Evolutionary conservation across 2,113 vertebrate species (phyloP).

Genomic region (Peromyscus maniculatus): DNA sequence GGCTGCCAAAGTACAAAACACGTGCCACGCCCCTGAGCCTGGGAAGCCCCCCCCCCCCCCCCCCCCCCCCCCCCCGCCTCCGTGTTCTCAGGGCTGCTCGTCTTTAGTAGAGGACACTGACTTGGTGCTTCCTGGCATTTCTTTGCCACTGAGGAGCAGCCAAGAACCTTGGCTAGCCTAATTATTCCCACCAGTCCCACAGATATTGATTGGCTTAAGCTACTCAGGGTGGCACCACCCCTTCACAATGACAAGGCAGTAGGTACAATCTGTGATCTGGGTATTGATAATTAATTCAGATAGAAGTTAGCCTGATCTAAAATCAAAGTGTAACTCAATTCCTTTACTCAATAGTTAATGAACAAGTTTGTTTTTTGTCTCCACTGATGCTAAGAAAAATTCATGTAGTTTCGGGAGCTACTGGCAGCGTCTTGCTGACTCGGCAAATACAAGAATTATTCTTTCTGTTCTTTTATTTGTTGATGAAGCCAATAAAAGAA

Average conservation of each 20-base stretch:
- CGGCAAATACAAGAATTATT: neutral
- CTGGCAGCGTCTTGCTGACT: neutral
- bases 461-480: neutral
- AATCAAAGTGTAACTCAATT: constrained; percentile 44
- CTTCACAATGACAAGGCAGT: neutral
- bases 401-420: neutral
- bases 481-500: neutral
- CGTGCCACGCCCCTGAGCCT: neutral
- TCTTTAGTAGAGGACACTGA: neutral
- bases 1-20: too few species aligned
- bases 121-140: neutral
- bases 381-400: constrained; percentile 9
- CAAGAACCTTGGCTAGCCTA: neutral
- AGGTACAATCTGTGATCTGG: neutral
- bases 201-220: neutral
- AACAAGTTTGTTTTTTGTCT: neutral
- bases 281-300: neutral
- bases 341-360: neutral
- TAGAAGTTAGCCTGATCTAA: constrained; percentile 3
- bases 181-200: neutral
- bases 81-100: neutral
- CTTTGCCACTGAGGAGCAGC: neutral
- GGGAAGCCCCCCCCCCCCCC: too few species aligned
- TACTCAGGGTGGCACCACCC: neutral
- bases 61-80: too few species aligned